Conservation (phyloP, 2,888 invertebrate genomes). For the Halictus quadricinctus region DNA sequence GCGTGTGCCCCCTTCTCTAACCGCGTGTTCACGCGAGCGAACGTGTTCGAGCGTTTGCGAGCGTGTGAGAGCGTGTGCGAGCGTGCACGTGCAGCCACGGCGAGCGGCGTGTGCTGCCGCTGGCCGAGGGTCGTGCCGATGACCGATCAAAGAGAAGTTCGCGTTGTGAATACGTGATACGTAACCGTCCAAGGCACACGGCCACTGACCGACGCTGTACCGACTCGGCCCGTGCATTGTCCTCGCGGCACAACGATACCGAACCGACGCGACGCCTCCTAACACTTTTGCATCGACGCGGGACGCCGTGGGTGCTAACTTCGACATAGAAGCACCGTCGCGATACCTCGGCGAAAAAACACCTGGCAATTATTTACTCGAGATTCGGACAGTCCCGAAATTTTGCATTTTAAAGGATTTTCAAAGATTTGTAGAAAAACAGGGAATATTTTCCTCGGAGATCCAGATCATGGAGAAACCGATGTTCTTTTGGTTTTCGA, state of each 20-base stretch:
- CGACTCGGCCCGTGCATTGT: conserved; percentile 73
- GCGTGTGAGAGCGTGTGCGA: conserved; percentile 13
- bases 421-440: no score
- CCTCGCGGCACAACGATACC: conserved; percentile 55
- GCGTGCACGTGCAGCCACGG: conserved; percentile 11
- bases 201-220: conserved; percentile 77
- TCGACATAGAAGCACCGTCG: background rate
- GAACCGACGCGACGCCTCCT: conserved; percentile 32
- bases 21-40: conserved; percentile 12
- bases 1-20: conserved; percentile 20
- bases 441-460: no score
- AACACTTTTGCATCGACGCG: conserved; percentile 19
- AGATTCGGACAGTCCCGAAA: background rate
- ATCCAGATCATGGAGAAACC: no score
- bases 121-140: conserved; percentile 79
- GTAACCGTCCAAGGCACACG: conserved; percentile 78
- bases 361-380: background rate
- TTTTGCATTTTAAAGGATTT: no score
- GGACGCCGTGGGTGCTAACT: background rate
- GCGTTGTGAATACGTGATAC: conserved; percentile 80
- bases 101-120: conserved; percentile 33
- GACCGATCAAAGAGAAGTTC: conserved; percentile 80
- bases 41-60: conserved; percentile 9
- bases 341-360: background rate
- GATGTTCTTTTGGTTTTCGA: no score